Base-by-base conservation (phyloP, 53 echinoderm and acorn worm genomes). In the Echinarachnius parma region DNA sequence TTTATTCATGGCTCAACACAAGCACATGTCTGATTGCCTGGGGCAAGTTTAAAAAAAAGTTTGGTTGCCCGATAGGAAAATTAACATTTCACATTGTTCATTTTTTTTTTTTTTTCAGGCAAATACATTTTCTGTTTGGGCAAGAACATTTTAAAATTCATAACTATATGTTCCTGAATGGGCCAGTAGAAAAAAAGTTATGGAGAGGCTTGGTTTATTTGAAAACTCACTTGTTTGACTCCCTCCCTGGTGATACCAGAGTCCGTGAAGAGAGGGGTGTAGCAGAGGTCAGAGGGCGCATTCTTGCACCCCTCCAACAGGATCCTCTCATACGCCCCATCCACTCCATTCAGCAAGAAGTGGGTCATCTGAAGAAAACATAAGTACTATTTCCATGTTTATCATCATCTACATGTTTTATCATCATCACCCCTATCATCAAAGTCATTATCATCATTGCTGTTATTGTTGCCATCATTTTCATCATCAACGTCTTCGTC, bases 341-440 rank as follows among this genome's bases (percentile, higher is more conserved):
- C 74, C 25, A 72, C 74, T 3, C 74, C 74, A 72, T 72, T 25
- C 9, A 72, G 57, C 9, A 72, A 57, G 28, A 72, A 72, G 20
- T 72, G 74, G 9, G 74, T 72, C 74, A 72, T 72, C 74, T 72
- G 30, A 28, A 65, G 13, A 11, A 1, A 14, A 65, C 27, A n/a
- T 9, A 50, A 50, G 11, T 1, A 9, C 52, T 20, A 5, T 50
- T 50, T 42, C 42, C 7, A 7, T n/a, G n/a, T n/a, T n/a, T 14
- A 36, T 39, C 36, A 62, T 62, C 42, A 62, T 36, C 21, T 37
- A 2, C 62, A 62, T n/a, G n/a, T n/a, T n/a, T 23, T 13, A 39
- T 37, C 60, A 60, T 60, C 28, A 31, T 5, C 29, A 31, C 21
- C 60, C 4, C 10, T 21, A 60, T 14, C 14, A 13, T 60, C 31